A percentile compares a stretch with the other conserved stretches of the same genome.
phyloP scores from a whole-genome alignment of 2,797 vertebrate genomes.

The Scarus forsteni region DNA sequence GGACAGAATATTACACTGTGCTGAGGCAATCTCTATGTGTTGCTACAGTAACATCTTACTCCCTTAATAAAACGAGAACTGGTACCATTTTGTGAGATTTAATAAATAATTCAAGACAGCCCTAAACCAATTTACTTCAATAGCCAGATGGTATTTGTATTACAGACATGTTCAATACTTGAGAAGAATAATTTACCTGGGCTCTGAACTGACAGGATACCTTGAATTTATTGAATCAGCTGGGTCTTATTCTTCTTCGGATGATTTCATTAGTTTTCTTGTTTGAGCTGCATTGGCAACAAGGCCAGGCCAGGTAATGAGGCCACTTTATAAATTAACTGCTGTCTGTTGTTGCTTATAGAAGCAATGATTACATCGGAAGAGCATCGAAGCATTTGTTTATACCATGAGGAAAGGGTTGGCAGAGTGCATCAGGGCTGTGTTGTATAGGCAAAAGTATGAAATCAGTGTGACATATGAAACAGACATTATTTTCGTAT shows the following conservation, averaged over 20 bases:
- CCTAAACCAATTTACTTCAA: constrained; percentile 79
- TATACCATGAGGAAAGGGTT: too few species aligned
- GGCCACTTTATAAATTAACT: too few species aligned
- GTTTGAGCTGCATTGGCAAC: too few species aligned
- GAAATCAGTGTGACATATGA: too few species aligned
- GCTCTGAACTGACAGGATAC: constrained; percentile 37
- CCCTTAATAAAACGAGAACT: constrained; percentile 54
- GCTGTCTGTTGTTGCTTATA: too few species aligned
- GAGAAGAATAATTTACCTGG: constrained; percentile 77
- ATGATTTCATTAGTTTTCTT: constrained; percentile 42
- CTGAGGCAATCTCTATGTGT: constrained; percentile 31
- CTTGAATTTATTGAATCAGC: constrained; percentile 53
- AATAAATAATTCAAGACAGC: constrained; percentile 80
- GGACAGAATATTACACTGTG: constrained; percentile 21
- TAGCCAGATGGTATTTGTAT: constrained; percentile 83
- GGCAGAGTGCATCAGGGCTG: too few species aligned
- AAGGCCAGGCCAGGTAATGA: too few species aligned
- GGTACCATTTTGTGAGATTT: constrained; percentile 71
- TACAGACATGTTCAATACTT: constrained; percentile 75
- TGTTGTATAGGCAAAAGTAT: too few species aligned
- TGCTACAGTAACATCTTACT: constrained; percentile 31
- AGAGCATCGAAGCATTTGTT: too few species aligned
- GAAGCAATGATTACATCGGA: too few species aligned
- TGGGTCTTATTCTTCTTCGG: constrained; percentile 48
- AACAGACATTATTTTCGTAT: too few species aligned